Evolutionary conservation across 2,888 invertebrate genomes (phyloP).

Genomic region (Chrysolina oricalcia): DNA sequence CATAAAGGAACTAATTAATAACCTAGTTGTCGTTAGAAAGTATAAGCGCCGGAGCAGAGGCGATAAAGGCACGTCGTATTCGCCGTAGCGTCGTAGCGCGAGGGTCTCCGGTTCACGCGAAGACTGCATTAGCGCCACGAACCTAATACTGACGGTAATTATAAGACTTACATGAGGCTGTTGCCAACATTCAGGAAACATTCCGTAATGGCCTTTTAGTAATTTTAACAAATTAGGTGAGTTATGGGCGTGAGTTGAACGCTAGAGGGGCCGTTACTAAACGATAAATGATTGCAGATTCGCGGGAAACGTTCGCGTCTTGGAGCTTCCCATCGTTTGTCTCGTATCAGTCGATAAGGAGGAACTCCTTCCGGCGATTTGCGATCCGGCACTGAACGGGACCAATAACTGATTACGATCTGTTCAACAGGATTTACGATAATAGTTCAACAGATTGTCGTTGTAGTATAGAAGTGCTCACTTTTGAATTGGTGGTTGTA

Average conservation of each 20-base stretch:
- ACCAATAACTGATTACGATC: background rate
- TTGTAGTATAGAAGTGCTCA: too few species aligned
- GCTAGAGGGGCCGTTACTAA: background rate
- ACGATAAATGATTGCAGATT: conserved; percentile 33
- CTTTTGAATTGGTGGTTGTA: too few species aligned
- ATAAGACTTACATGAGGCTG: conserved; percentile 49
- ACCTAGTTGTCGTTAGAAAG: conserved; percentile 7
- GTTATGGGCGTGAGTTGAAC: conserved; percentile 40
- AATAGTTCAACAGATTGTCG: too few species aligned
- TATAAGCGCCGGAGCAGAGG: background rate
- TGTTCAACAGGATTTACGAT: too few species aligned
- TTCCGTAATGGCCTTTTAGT: conserved; percentile 55
- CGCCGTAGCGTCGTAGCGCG: background rate
- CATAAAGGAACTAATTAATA: conserved; percentile 30
- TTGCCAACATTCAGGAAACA: conserved; percentile 51
- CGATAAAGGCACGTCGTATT: conserved; percentile 12
- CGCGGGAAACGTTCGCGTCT: conserved; percentile 11
- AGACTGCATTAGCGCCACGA: conserved; percentile 42
- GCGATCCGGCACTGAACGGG: too few species aligned
- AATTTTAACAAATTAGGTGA: conserved; percentile 57
- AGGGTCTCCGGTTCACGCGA: conserved; percentile 34
- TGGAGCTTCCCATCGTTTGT: conserved; percentile 4
- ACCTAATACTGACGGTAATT: conserved; percentile 45
- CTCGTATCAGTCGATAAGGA: background rate
- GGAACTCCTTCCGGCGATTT: background rate